Conservation (phyloP, 2,113 vertebrate species). For the Hyperopisus bebe region DNA sequence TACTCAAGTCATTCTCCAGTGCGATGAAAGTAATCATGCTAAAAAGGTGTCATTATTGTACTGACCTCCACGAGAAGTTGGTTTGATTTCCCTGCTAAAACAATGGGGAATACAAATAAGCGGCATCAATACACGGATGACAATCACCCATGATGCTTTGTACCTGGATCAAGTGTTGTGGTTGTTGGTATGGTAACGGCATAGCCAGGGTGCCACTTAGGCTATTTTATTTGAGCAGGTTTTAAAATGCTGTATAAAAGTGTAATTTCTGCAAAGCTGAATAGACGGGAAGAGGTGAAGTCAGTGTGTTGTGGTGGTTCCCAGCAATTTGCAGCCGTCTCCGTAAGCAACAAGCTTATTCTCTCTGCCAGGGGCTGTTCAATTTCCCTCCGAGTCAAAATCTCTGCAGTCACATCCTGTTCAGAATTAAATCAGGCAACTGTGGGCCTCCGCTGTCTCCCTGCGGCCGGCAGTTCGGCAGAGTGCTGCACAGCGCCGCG, state of each 20-base stretch:
- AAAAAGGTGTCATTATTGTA: not conserved
- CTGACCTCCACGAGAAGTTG: not conserved
- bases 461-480: not conserved
- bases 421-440: constrained; percentile 10
- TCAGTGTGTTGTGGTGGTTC: not conserved
- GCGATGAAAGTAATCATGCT: not conserved
- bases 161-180: not conserved
- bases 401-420: not conserved
- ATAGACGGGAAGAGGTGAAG: not conserved
- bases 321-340: not conserved
- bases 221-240: not conserved
- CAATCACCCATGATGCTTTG: not conserved
- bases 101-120: not conserved
- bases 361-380: not conserved
- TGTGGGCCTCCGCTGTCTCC: not conserved
- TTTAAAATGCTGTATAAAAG: not conserved
- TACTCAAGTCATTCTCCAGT: not conserved
- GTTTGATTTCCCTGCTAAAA: not conserved
- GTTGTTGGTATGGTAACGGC: constrained; percentile 5
- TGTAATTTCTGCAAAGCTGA: not conserved
- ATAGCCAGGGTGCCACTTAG: not conserved
- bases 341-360: not conserved
- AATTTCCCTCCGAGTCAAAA: not conserved
- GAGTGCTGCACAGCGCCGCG: not conserved
- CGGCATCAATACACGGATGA: not conserved